phyloP scores from a whole-genome alignment of 1,140 invertebrate genomes.

The Heliconius hewitsoni region DNA sequence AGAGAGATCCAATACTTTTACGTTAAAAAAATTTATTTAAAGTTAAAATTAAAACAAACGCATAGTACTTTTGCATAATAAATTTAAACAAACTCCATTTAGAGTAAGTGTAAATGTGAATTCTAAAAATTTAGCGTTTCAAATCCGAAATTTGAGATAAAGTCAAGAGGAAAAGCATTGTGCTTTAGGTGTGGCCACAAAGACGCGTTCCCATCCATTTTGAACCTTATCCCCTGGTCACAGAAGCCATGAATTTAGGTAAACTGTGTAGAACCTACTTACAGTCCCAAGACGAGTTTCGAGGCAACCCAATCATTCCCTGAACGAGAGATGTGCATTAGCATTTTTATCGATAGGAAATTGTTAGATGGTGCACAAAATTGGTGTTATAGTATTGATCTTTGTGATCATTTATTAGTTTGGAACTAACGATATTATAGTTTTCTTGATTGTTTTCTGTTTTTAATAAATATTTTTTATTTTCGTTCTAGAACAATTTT shows the following conservation, averaged over 20 bases:
- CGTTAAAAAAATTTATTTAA: background rate
- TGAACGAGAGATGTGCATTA: slow-evolving; percentile 50
- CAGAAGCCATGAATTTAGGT: slow-evolving; percentile 24
- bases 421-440: too few species aligned
- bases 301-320: slow-evolving; percentile 60
- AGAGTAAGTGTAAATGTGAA: slow-evolving; percentile 16
- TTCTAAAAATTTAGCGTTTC: slow-evolving; percentile 36
- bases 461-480: background rate
- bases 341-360: slow-evolving; percentile 72
- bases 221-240: slow-evolving; percentile 28
- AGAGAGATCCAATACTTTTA: background rate
- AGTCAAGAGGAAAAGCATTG: slow-evolving; percentile 60
- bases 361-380: slow-evolving; percentile 42
- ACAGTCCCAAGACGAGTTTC: slow-evolving; percentile 45
- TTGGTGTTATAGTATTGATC: slow-evolving; percentile 30
- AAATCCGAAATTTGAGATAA: slow-evolving; percentile 39
- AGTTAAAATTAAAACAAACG: background rate
- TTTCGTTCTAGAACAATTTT: background rate
- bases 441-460: too few species aligned
- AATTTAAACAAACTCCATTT: slow-evolving; percentile 18
- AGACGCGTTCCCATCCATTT: slow-evolving; percentile 15
- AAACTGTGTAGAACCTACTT: slow-evolving; percentile 57
- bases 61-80: slow-evolving; percentile 6
- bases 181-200: slow-evolving; percentile 39
- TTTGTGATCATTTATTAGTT: slow-evolving; percentile 13